These are phyloP conservation scores for Eubasilissa regina DNA, from an alignment of 1,140 invertebrate species.

Conservation along the genomic window DNA sequence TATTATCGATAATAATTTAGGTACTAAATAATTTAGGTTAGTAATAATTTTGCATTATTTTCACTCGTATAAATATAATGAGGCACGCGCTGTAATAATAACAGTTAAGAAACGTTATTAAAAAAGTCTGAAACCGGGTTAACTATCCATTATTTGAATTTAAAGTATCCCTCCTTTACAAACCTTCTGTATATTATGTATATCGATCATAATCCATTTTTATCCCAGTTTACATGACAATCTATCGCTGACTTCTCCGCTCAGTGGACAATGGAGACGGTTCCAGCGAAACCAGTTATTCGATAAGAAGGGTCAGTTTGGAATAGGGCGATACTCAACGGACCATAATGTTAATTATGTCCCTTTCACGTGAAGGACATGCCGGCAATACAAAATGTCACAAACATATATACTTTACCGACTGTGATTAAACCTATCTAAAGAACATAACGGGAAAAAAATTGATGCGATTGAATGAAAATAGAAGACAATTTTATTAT, in stretches of 20 bases:
- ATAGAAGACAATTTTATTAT: no score
- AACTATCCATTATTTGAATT: no score
- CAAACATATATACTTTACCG: neutral
- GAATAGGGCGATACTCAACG: constrained; percentile 48
- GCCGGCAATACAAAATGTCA: constrained; percentile 35
- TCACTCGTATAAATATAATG: no score
- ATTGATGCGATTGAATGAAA: neutral
- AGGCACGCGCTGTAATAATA: no score
- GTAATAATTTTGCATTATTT: no score
- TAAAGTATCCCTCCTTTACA: no score
- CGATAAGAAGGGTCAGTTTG: constrained; percentile 57
- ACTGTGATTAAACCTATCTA: neutral
- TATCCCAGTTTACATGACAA: constrained; percentile 26
- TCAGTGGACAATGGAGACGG: constrained; percentile 39
- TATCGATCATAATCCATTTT: constrained; percentile 16
- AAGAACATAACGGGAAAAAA: neutral
- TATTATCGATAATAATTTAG: no score
- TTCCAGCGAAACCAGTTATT: constrained; percentile 43
- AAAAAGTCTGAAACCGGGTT: no score
- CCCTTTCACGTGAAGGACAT: constrained; percentile 48
- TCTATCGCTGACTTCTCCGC: constrained; percentile 31
- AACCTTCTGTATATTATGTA: no score
- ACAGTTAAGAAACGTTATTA: no score
- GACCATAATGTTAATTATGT: constrained; percentile 57
- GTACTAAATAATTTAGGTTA: no score